Percentiles rank a stretch among this genome's conserved stretches.
Evolutionary conservation across 1,140 invertebrate genomes (phyloP).

Genomic region (Cyrtorhinus lividipennis): DNA sequence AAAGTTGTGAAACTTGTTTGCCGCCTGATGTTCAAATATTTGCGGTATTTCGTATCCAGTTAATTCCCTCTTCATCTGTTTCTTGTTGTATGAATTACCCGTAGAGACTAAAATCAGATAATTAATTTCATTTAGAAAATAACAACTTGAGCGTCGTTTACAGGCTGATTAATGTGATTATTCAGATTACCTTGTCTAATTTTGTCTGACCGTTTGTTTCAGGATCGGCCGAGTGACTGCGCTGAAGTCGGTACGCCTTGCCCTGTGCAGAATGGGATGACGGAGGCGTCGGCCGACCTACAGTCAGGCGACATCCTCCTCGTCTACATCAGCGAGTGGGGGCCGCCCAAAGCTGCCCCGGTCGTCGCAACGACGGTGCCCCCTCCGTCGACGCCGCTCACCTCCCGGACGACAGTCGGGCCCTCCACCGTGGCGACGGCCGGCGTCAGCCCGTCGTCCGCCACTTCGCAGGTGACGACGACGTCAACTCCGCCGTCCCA

Average conservation of each 20-base stretch:
- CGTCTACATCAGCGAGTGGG: slow-evolving; percentile 48
- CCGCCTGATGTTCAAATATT: too few relatives aligned
- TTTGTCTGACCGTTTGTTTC: too few relatives aligned
- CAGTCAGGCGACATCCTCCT: slow-evolving; percentile 51
- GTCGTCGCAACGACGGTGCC: background rate
- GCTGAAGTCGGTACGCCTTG: slow-evolving; percentile 1
- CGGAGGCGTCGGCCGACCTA: slow-evolving; percentile 35
- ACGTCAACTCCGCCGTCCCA: background rate
- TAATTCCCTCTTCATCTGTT: too few relatives aligned
- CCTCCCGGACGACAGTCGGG: background rate
- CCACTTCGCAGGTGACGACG: background rate
- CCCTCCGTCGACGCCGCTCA: background rate
- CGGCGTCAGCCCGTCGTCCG: background rate
- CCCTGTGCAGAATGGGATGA: background rate
- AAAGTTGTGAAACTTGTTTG: too few relatives aligned
- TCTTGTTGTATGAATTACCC: too few relatives aligned
- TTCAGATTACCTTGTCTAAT: too few relatives aligned
- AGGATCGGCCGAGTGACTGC: slow-evolving; percentile 1
- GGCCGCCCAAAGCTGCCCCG: background rate
- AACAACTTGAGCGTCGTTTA: too few relatives aligned
- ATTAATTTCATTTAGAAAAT: too few relatives aligned
- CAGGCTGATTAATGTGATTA: too few relatives aligned
- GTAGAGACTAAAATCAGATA: too few relatives aligned
- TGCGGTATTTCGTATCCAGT: too few relatives aligned
- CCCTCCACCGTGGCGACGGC: background rate